Evolutionary conservation across 2,888 invertebrate genomes (phyloP).

Genomic region (Nymphalis urticae): DNA sequence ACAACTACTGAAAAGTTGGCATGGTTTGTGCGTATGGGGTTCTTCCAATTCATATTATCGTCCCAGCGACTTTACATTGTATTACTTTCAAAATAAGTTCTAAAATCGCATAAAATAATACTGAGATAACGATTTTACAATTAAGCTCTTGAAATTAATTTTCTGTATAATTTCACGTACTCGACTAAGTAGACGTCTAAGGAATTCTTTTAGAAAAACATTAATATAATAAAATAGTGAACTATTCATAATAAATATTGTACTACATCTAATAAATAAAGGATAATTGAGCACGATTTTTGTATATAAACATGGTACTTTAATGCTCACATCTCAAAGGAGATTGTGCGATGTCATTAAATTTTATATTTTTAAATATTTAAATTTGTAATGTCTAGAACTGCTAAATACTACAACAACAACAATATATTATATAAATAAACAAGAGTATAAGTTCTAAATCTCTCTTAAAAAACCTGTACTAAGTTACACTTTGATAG

Average conservation of each 20-base stretch:
- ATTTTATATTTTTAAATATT: neutral
- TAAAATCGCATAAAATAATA: conserved; percentile 18
- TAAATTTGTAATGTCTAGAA: too few relatives aligned
- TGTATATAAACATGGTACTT: too few relatives aligned
- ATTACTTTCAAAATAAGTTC: conserved; percentile 3
- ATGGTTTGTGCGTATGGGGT: conserved; percentile 32
- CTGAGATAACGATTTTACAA: neutral
- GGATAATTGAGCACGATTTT: too few relatives aligned
- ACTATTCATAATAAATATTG: too few relatives aligned
- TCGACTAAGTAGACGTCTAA: too few relatives aligned
- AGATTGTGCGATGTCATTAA: neutral
- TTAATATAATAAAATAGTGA: too few relatives aligned
- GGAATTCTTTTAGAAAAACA: too few relatives aligned
- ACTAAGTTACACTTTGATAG: neutral
- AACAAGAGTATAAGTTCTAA: neutral
- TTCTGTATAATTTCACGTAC: conserved; percentile 6
- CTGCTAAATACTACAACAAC: too few relatives aligned
- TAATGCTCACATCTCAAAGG: too few relatives aligned
- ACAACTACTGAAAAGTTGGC: conserved; percentile 43
- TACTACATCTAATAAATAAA: too few relatives aligned
- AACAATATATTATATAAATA: too few relatives aligned
- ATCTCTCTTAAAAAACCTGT: neutral
- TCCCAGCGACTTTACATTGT: conserved; percentile 7
- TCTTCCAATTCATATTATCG: conserved; percentile 21
- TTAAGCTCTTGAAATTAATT: conserved; percentile 13